Evolutionary conservation across 2,888 invertebrate genomes (phyloP), one percentile per base, ranked within the genome.

Genomic region (Periphyllus acericola): DNA sequence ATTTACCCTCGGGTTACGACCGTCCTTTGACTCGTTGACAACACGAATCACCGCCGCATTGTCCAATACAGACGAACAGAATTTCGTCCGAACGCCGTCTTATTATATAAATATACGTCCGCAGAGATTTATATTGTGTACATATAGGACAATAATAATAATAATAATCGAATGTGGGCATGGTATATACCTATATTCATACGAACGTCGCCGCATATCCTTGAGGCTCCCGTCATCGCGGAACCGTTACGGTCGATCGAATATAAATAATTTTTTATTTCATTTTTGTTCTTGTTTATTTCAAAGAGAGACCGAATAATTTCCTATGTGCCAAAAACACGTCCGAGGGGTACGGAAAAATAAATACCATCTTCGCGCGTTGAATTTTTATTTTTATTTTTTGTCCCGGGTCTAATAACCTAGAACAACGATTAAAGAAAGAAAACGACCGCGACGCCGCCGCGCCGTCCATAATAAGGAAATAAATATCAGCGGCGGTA

Each of bases 241-340:
- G 76, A 84, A 84, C 76, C 75, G 86, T 87, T 80, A 80, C 80
- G 86, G 86, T 80, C 55, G 36, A 80, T 87, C 80, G 72, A 72
- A 46, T 72, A 72, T 83, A 14, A 83, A 75, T 17, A 60, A 21
- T 60, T 60, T 60, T 60, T 34, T 21, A 29, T 34, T 60, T 74
- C 25, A 40, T 83, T 60, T 75, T n/a, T 55, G 46, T 46, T 60
- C 74, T 34, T 19, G 60, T 74, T 74, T 21, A 17, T 40, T 66
- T 84, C 66, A 66, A 76, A 83, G 55, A 55, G 75, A 84, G 66
- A 76, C 84, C 84, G 76, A 83, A 76, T 84, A 66, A 84, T 84
- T 84, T 76, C 66, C 84, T 66, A 66, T 19, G 84, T 76, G 84
- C 84, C 75, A 84, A 84, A 84, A 84, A 66, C 84, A 66, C 76